Conservation (phyloP, 2,113 vertebrate genomes). For the Galeopterus variegatus region DNA sequence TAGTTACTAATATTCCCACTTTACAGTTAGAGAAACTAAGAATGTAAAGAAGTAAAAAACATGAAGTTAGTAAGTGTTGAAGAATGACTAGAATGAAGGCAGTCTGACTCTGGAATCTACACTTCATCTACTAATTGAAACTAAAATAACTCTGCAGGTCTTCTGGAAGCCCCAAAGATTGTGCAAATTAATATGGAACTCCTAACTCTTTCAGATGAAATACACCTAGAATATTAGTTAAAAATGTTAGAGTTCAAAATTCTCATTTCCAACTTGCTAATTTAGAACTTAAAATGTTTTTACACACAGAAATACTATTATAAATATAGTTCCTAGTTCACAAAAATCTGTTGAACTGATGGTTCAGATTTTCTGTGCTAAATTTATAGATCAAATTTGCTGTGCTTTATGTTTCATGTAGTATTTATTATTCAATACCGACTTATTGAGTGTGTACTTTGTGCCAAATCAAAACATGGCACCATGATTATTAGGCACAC, state of each 20-base stretch:
- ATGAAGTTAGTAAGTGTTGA: not conserved
- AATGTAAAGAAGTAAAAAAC: not conserved
- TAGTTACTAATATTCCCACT: not conserved
- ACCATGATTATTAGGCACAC: not conserved
- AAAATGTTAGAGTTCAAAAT: not conserved
- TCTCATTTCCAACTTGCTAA: not conserved
- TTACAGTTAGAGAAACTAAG: not conserved
- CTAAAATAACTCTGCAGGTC: not conserved
- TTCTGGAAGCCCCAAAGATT: not conserved
- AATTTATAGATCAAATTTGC: not conserved
- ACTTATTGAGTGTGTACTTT: not conserved
- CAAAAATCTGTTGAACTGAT: not conserved
- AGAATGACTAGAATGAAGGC: not conserved
- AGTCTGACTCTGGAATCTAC: not conserved
- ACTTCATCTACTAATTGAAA: not conserved
- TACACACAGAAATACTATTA: not conserved
- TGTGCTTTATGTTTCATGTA: not conserved
- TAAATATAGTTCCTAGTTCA: not conserved
- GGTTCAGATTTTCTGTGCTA: not conserved
- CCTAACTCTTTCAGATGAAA: not conserved
- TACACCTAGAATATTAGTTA: not conserved
- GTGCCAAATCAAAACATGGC: not conserved
- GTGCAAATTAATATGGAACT: not conserved
- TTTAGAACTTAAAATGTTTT: constrained; percentile 20
- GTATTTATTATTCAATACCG: not conserved